Evolutionary conservation across 1,140 invertebrate genomes (phyloP).

Genomic region (Drosophila mauritiana): DNA sequence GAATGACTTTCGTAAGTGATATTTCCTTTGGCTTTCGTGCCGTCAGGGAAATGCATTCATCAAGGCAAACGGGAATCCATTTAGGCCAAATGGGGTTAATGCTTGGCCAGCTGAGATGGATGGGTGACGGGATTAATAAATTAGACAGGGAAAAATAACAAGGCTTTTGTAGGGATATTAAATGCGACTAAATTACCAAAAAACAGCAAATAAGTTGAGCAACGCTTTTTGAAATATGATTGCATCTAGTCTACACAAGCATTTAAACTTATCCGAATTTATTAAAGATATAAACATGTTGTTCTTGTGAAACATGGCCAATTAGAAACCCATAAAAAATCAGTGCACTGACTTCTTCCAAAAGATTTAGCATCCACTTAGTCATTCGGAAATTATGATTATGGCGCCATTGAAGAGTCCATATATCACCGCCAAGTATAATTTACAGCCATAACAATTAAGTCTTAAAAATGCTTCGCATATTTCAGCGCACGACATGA

Average conservation of each 20-base stretch:
- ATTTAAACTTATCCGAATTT: not conserved
- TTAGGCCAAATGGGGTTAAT: conserved; percentile 3
- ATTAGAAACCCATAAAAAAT: conserved; percentile 23
- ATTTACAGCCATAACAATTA: conserved; percentile 61
- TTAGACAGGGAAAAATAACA: not conserved
- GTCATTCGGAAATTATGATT: conserved; percentile 26
- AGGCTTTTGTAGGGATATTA: not conserved
- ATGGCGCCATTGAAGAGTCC: conserved; percentile 9
- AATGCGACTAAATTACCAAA: not conserved
- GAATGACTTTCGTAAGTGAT: conserved; percentile 81
- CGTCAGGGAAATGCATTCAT: conserved; percentile 45
- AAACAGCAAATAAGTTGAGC: not conserved
- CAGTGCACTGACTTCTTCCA: not conserved
- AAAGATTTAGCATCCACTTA: conserved; percentile 14
- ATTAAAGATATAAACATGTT: not conserved
- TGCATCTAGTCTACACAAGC: not conserved
- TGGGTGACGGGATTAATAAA: conserved; percentile 9
- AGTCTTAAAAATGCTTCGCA: conserved; percentile 54
- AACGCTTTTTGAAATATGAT: not conserved
- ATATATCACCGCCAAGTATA: conserved; percentile 42
- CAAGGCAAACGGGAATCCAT: conserved; percentile 28
- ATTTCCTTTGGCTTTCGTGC: conserved; percentile 59
- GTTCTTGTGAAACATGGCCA: not conserved
- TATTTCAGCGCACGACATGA: conserved; percentile 42
- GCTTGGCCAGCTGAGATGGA: conserved; percentile 5